Conservation (phyloP, 2,888 invertebrate genomes). For the Athripsodes cinereus region DNA sequence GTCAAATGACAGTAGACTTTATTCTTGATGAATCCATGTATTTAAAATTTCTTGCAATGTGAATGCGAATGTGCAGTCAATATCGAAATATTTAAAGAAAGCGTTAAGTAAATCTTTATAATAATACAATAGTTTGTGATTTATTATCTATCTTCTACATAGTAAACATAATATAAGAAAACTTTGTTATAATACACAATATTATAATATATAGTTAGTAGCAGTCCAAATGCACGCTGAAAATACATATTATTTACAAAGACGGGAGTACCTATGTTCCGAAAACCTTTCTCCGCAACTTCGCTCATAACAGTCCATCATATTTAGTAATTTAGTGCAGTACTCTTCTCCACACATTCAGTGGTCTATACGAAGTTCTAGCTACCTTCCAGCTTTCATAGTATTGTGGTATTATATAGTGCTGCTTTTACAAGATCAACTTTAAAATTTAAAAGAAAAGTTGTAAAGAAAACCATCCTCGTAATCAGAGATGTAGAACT, state of each 20-base stretch:
- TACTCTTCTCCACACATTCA: not conserved
- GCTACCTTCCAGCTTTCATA: not conserved
- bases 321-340: constrained; percentile 1
- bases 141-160: too few relatives aligned
- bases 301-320: not conserved
- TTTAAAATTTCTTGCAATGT: too few relatives aligned
- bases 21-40: too few relatives aligned
- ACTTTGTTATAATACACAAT: too few relatives aligned
- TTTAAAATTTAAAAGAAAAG: not conserved
- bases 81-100: not conserved
- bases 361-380: too few relatives aligned
- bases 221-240: too few relatives aligned
- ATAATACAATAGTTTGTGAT: not conserved
- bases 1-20: too few relatives aligned
- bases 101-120: not conserved
- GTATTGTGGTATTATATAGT: not conserved
- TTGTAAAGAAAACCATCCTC: not conserved
- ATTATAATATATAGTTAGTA: too few relatives aligned
- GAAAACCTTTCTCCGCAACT: not conserved
- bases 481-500: not conserved
- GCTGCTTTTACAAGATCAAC: not conserved
- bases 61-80: too few relatives aligned
- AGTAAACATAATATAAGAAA: too few relatives aligned
- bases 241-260: too few relatives aligned
- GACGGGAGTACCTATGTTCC: not conserved